phyloP scores from a whole-genome alignment of 2,797 vertebrate species.

The Yasuhikotakia modesta region DNA sequence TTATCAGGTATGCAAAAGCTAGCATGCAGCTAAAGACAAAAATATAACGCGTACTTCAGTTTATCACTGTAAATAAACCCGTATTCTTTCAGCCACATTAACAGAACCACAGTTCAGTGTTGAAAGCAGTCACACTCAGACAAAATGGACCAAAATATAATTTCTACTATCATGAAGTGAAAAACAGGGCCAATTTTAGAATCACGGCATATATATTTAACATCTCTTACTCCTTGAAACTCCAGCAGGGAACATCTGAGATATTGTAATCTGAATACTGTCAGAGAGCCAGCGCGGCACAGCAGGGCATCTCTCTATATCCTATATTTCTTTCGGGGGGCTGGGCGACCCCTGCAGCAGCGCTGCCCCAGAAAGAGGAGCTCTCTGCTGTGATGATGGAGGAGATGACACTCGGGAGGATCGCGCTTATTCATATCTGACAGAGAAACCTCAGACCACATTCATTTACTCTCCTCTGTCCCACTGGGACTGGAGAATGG shows the following conservation, averaged over 20 bases:
- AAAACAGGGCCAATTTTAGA: conserved; percentile 4
- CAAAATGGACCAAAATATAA: not conserved
- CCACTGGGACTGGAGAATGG: conserved; percentile 12
- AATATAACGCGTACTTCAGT: not conserved
- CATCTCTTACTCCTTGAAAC: not conserved
- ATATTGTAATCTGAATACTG: conserved; percentile 25
- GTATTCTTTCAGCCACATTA: not conserved
- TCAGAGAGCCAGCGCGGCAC: conserved; percentile 11
- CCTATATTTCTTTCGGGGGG: conserved; percentile 31
- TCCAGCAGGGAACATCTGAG: conserved; percentile 7
- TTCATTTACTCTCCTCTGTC: conserved; percentile 38
- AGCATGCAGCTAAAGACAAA: not conserved
- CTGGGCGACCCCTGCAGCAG: conserved; percentile 19
- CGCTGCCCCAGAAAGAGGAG: conserved; percentile 28
- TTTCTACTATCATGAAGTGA: not conserved
- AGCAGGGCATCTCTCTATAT: conserved; percentile 9
- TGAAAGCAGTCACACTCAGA: not conserved
- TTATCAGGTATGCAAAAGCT: not conserved
- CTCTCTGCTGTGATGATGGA: conserved; percentile 51
- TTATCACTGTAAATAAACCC: not conserved
- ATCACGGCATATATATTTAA: conserved; percentile 2
- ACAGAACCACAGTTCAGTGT: not conserved
- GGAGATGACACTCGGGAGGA: conserved; percentile 38
- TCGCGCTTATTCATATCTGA: conserved; percentile 51
- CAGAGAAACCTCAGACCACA: conserved; percentile 43